Base-by-base conservation (phyloP, 2,797 vertebrate genomes). In the Chelidonichthys spinosus region DNA sequence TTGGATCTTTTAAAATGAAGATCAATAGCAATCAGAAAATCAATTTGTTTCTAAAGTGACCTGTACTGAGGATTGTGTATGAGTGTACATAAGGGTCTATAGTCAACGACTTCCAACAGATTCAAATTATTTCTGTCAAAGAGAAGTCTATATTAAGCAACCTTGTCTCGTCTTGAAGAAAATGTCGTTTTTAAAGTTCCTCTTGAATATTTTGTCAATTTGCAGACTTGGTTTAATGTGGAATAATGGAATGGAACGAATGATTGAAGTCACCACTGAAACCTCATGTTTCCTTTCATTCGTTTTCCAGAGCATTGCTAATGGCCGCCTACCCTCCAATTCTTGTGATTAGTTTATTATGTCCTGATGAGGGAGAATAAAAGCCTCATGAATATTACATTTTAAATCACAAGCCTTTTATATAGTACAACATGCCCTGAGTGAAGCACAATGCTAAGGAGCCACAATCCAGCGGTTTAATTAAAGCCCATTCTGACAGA, bases 321-420 rank as follows among this genome's bases (percentile, higher is more conserved):
- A 37, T 35, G 3, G 11, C 63, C 33, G 13, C 47, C 36, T 49
- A 39, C 11, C 54, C 64, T 37, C 25, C 55, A 37, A 65, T 47
- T 10, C 6, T n/a, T 61, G 11, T 47, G n/a, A 69, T 60, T 35
- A 7, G 39, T 43, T 63, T 33, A 39, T 59, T 33, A 43, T 63
- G 49, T 25, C 47, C n/a, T 11, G n/a, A 73, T 55, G 49, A 37
- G 3, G 7, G n/a, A 72, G 43, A 47, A 53, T 36, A 42, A 54
- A 64, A 60, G 17, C 10, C 40, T 46, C 18, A 32, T 39, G 9
- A 70, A 37, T 59, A 35, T 44, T n/a, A 17, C 11, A 15, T 56
- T 69, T 61, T 39, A 54, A 71, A 66, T 42, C 8, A 46, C 18
- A 62, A 25, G 25, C 11, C 7, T 2, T 33, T 37, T 43, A 25